Base-by-base conservation (phyloP, 2,888 invertebrate genomes). In the Drosophila acutilabella region DNA sequence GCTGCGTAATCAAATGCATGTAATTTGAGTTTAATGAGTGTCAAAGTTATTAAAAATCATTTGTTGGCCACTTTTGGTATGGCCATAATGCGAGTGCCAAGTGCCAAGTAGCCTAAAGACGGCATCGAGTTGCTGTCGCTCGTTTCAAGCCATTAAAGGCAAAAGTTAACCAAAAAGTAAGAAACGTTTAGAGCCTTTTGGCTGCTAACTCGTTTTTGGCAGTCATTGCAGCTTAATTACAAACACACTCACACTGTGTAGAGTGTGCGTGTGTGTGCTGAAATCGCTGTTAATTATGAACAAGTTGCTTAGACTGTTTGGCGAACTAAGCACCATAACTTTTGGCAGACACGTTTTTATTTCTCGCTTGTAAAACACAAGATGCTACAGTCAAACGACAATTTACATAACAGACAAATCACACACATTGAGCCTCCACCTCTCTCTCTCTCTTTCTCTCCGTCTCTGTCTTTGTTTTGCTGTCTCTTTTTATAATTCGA, bases 21-120 rank as follows among this genome's bases (percentile, higher is more conserved):
- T 85, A 87, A 85, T 87, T 85, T 89, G 81, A 85, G 88, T 89
- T 85, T 85, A 85, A 85, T 85, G 85, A 89, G 85, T 85, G 85
- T 89, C 89, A 85, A 89, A 85, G 85, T 84, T 85, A 85, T 87
- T 85, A 89, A 85, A 85, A 85, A 87, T 89, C 81, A 87, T 87
- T 87, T 89, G 89, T 69, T 75, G 71, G 47, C 81, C 78, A 81
- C 67, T 71, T 87, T 67, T 78, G 77, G 68, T 50, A 30, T 65
- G 47, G 72, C 76, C 67, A 67, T 48, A 42, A 42, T 47, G 60
- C 52, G 18, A 56, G 23, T 18, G 54, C 18, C 54, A 53, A 54
- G 18, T 8, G 60, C 16, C 23, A 44, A 53, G 33, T 36, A 18
- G 23, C 16, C 30, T 36, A 57, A 36, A 38, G 47, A 41, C 44